These are phyloP conservation scores for Pherbina coryleti DNA, from an alignment of 2,888 invertebrate genomes.

Conservation along the genomic window DNA sequence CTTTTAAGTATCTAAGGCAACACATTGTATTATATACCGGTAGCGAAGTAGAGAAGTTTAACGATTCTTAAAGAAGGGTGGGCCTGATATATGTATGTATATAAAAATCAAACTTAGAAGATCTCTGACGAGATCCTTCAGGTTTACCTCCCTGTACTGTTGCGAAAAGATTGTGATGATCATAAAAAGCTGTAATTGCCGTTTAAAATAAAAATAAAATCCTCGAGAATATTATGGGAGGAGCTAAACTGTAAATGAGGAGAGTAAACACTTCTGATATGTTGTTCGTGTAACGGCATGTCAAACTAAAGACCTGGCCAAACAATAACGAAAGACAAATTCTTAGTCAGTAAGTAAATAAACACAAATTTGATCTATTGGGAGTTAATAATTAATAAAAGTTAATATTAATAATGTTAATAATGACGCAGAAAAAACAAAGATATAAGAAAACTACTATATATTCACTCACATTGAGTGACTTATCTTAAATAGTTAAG, in stretches of 20 bases:
- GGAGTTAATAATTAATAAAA: neutral
- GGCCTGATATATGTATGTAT: slow-evolving; percentile 47
- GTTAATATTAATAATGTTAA: too few species aligned
- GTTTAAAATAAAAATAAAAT: too few species aligned
- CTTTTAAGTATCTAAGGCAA: slow-evolving; percentile 44
- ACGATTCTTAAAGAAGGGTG: slow-evolving; percentile 18
- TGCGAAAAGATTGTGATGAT: slow-evolving; percentile 53
- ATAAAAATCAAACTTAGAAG: too few species aligned
- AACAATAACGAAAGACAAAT: slow-evolving; percentile 29
- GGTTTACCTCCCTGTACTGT: slow-evolving; percentile 28
- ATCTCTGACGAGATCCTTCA: neutral
- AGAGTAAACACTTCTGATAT: neutral
- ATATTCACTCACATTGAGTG: slow-evolving; percentile 60
- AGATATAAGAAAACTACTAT: slow-evolving; percentile 13
- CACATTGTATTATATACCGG: slow-evolving; percentile 45
- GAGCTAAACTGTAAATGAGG: too few species aligned
- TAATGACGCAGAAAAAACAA: neutral
- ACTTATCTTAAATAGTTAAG: slow-evolving; percentile 38
- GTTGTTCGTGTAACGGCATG: neutral
- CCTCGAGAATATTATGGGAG: too few species aligned
- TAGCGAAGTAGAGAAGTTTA: neutral
- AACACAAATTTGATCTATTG: slow-evolving; percentile 7
- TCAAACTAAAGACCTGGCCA: neutral
- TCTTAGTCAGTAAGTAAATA: slow-evolving; percentile 9
- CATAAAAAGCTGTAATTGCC: too few species aligned